These are phyloP conservation scores for Poeciliopsis prolifica DNA, from an alignment of 2,113 vertebrate genomes.

Conservation along the genomic window DNA sequence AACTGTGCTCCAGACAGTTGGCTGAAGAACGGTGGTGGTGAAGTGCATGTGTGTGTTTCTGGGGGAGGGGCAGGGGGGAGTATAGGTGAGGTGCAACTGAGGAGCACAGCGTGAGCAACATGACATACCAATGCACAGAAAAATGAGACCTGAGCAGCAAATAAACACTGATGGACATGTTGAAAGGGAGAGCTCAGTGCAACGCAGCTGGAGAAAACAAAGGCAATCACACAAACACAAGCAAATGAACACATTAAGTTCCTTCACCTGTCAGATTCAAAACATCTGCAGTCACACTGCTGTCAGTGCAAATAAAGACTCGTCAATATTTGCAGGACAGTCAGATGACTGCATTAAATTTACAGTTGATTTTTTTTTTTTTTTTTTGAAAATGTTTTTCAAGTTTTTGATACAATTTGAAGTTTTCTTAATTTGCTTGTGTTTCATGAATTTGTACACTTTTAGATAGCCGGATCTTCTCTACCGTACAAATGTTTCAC, in stretches of 20 bases:
- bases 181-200: not conserved
- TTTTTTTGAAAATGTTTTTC: not conserved
- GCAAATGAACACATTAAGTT: too few relatives aligned
- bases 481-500: too few relatives aligned
- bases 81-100: conserved; percentile 35
- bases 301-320: too few relatives aligned
- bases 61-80: not conserved
- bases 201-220: not conserved
- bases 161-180: not conserved
- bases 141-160: conserved; percentile 36
- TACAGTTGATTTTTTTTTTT: not conserved
- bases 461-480: too few relatives aligned
- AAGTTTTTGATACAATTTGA: not conserved
- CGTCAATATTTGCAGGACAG: too few relatives aligned
- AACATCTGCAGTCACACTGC: too few relatives aligned
- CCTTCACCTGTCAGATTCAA: too few relatives aligned
- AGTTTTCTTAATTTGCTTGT: not conserved
- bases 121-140: conserved; percentile 40
- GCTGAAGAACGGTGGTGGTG: conserved; percentile 55
- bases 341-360: too few relatives aligned
- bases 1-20: conserved; percentile 76
- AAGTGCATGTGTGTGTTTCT: conserved; percentile 20
- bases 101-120: conserved; percentile 63
- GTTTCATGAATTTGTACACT: not conserved
- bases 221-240: too few relatives aligned